These are phyloP conservation scores for Hyperopisus bebe DNA, from an alignment of 2,113 vertebrate genomes.

Conservation along the genomic window DNA sequence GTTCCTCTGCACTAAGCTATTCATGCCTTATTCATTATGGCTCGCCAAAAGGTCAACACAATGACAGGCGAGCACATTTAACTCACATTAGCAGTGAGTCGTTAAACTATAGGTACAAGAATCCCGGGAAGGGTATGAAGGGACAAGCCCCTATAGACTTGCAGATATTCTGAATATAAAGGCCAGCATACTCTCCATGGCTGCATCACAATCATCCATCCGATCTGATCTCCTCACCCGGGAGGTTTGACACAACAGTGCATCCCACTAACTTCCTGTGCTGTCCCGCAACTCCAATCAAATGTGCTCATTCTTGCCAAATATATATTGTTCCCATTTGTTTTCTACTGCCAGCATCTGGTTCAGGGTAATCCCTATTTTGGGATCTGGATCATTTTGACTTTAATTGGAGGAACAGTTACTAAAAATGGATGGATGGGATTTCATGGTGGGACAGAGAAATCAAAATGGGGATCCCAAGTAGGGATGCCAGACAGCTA, in stretches of 20 bases:
- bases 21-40: background rate
- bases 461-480: background rate
- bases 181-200: background rate
- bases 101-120: background rate
- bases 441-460: background rate
- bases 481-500: background rate
- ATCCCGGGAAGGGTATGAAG: background rate
- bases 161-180: background rate
- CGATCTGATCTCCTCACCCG: background rate
- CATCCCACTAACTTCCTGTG: background rate
- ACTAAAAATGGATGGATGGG: background rate
- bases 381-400: background rate
- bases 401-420: slow-evolving; percentile 16
- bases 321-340: background rate
- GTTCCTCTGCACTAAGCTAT: background rate
- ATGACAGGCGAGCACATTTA: background rate
- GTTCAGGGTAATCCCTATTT: background rate
- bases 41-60: background rate
- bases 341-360: background rate
- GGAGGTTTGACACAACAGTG: background rate
- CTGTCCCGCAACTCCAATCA: background rate
- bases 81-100: background rate
- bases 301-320: background rate
- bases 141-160: background rate
- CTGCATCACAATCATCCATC: background rate